These are phyloP conservation scores for Syngnathus acus DNA, from an alignment of 2,797 vertebrate genomes.

Conservation along the genomic window DNA sequence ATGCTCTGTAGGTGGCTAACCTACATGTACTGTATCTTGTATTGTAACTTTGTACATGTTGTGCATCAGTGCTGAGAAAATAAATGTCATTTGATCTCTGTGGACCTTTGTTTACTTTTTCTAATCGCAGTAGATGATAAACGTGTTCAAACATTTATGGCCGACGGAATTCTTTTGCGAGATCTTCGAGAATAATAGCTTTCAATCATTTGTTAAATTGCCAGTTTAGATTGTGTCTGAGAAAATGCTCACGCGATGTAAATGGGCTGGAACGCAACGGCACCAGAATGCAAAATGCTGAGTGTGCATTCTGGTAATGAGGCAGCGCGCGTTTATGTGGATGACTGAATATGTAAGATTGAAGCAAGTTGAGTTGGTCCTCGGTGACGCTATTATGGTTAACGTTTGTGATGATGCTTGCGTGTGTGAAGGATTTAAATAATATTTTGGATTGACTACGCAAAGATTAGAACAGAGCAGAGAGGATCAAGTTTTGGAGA, in stretches of 20 bases:
- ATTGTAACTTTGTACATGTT: slow-evolving; percentile 45
- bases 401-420: neutral
- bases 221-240: neutral
- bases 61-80: slow-evolving; percentile 61
- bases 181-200: neutral
- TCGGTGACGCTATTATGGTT: neutral
- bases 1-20: slow-evolving; percentile 29
- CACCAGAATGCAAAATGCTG: slow-evolving; percentile 1
- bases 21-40: slow-evolving; percentile 16
- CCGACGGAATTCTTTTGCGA: neutral
- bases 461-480: neutral
- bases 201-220: slow-evolving; percentile 9
- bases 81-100: slow-evolving; percentile 58
- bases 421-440: slow-evolving; percentile 21
- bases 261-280: slow-evolving; percentile 7
- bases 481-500: slow-evolving; percentile 4
- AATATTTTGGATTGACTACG: slow-evolving; percentile 29
- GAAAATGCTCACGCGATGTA: slow-evolving; percentile 12
- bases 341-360: slow-evolving; percentile 13
- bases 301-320: slow-evolving; percentile 11
- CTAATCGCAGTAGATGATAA: neutral
- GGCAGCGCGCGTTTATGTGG: neutral
- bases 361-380: neutral
- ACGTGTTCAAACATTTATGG: neutral
- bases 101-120: slow-evolving; percentile 8